Base-by-base conservation (phyloP, 2,797 vertebrate species). In the Pyrocephalus nanus region DNA sequence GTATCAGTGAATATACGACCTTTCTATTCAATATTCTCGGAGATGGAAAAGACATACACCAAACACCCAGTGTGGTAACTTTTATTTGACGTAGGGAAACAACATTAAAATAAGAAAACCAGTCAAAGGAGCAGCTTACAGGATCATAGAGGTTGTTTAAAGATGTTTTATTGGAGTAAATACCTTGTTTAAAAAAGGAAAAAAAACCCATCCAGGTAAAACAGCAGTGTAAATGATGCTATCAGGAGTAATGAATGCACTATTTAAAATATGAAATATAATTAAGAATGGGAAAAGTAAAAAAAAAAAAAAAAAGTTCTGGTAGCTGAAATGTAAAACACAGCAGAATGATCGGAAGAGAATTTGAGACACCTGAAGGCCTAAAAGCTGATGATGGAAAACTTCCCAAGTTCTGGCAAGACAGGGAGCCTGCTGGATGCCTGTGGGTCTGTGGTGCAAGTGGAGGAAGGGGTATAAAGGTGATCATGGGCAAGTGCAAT, bases 391-490 rank as follows among this genome's bases (percentile, higher is more conserved):
- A 6, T n/a, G 55, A 22, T 38, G 17, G 57, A 69, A 77, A 83
- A 9, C 15, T 58, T 47, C 69, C 58, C 18, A 55, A 43, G 74
- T 14, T 5, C 21, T 64, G 53, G 32, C 0, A 11, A 40, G 86
- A 48, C 16, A 21, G 43, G 43, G 34, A 51, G 20, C 6, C 53
- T 34, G 21, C 40, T 27, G 70, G 47, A 2, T 2, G 1, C 47
- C 45, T 2, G 0, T 1, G 11, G 38, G 26, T 20, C 42, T 17
- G n/a, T n/a, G n/a, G n/a, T n/a, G n/a, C n/a, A n/a, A n/a, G 32
- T 6, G 42, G 10, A 21, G 30, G n/a, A n/a, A 30, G 22, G 30
- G 29, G 0, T n/a, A 15, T 3, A 1, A 55, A 34, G 36, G 10
- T 6, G 34, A 11, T 11, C 2, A 0, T 0, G 2, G 38, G 3